A percentile compares a stretch with the other conserved stretches of the same genome.
Evolutionary conservation across 2,888 invertebrate genomes (phyloP).

Genomic region (Romanomermis culicivorax): DNA sequence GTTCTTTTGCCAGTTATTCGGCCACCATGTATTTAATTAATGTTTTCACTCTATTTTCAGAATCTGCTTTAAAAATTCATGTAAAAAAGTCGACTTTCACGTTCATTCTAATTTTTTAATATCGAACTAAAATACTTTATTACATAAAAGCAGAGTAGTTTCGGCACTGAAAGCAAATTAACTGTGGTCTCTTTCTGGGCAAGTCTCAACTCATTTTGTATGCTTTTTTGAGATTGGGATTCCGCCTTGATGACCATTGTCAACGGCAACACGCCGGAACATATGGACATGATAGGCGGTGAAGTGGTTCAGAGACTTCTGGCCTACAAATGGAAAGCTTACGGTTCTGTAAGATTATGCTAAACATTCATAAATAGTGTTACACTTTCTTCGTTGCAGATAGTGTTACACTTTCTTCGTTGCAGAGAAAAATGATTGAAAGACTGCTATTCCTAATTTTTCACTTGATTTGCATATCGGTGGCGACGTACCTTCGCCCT

Average conservation of each 20-base stretch:
- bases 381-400: neutral
- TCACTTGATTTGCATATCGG: conserved; percentile 63
- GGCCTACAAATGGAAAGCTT: conserved; percentile 98
- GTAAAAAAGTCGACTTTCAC: too few relatives aligned
- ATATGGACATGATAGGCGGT: conserved; percentile 93
- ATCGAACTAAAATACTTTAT: too few relatives aligned
- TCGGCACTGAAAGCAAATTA: too few relatives aligned
- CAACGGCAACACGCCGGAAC: conserved; percentile 88
- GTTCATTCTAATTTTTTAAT: too few relatives aligned
- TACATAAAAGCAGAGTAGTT: too few relatives aligned
- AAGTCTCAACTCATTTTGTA: too few relatives aligned
- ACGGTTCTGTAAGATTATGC: conserved; percentile 53
- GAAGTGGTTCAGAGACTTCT: conserved; percentile 87
- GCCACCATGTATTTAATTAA: too few relatives aligned
- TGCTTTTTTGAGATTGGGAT: conserved; percentile 84
- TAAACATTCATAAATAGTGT: too few relatives aligned
- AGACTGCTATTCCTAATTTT: conserved; percentile 62
- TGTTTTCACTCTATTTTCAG: too few relatives aligned
- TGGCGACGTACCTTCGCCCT: conserved; percentile 76
- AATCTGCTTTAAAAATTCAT: too few relatives aligned
- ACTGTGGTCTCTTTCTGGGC: too few relatives aligned
- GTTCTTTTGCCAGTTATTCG: too few relatives aligned
- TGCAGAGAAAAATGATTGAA: conserved; percentile 71
- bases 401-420: conserved; percentile 4
- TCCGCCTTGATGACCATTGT: conserved; percentile 90